Evolutionary conservation across 2,888 invertebrate genomes (phyloP).

Genomic region (Chelonus formosanus): DNA sequence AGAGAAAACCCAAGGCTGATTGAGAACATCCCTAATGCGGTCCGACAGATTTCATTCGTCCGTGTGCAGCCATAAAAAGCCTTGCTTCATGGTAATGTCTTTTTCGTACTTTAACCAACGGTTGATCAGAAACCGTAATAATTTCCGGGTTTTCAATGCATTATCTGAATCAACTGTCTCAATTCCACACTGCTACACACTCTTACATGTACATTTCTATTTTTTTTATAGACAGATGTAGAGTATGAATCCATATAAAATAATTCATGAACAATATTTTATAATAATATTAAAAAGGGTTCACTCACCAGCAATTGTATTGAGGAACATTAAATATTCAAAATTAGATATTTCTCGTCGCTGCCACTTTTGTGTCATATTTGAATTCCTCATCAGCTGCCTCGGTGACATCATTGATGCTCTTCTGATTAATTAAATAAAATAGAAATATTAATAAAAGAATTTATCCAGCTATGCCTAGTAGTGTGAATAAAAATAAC

Average conservation of each 20-base stretch:
- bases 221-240: too few relatives aligned
- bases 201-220: too few relatives aligned
- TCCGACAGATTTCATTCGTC: conserved; percentile 68
- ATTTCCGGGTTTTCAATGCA: conserved; percentile 1
- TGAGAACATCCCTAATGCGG: conserved; percentile 69
- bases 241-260: too few relatives aligned
- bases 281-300: too few relatives aligned
- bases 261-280: too few relatives aligned
- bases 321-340: conserved; percentile 99
- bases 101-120: conserved; percentile 45
- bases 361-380: conserved; percentile 99
- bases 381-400: conserved; percentile 98
- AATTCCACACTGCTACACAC: too few relatives aligned
- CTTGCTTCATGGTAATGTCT: conserved; percentile 47
- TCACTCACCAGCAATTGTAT: conserved; percentile 93
- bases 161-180: too few relatives aligned
- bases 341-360: conserved; percentile 99
- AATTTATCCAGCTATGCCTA: too few relatives aligned
- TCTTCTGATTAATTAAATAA: conserved; percentile 69
- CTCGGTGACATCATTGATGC: conserved; percentile 99
- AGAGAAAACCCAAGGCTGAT: conserved; percentile 63
- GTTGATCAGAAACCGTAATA: conserved; percentile 19
- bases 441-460: too few relatives aligned
- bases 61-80: conserved; percentile 59
- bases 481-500: conserved; percentile 1